Base-by-base conservation (phyloP, 2,888 invertebrate species). In the Oligia latruncula region DNA sequence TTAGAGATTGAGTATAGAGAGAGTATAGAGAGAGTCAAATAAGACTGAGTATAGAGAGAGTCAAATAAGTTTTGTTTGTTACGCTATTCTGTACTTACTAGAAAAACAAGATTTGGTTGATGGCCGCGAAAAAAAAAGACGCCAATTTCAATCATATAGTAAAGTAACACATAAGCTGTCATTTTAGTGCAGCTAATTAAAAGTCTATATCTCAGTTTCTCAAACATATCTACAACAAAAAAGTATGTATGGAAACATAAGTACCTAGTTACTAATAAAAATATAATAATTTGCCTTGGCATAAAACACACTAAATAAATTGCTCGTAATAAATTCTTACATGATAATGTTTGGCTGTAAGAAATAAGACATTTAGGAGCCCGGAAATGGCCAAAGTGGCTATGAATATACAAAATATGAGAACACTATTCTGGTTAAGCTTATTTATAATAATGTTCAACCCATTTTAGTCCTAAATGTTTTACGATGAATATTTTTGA, bases 391-490 rank as follows among this genome's bases (percentile, higher is more conserved):
- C 29, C 35, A 52, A 82, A 62, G 35, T 4, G 8, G 67, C 76
- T 67, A 60, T 67, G 74, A 80, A 82, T 60, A 67, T 40, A 75
- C 66, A 82, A 82, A 75, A 62, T 82, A 82, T 73, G 65, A 46
- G 52, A 43, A n/a, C 74, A 60, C 29, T 72, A 20, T 72, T 58
- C 40, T 43, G 9, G 17, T 17, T 49, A 55, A 65, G 2, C 55
- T 65, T 29, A 60, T 23, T 66, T 49, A 23, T 46, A 72, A 64
- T 71, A 17, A 35, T 67, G 29, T 43, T 6, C 15, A 43, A 65
- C 20, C 15, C 20, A n/a, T 60, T 74, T 58, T 23, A 55, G 23
- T 5, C 17, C 13, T 43, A 65, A 66, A 29, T 66, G 64, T 81
- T 58, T 66, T 5, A 4, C 3, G 9, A 3, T 55, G 8, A 15